Evolutionary conservation across 2,797 vertebrate species (phyloP).

Genomic region (Chaenodraco wilsoni): DNA sequence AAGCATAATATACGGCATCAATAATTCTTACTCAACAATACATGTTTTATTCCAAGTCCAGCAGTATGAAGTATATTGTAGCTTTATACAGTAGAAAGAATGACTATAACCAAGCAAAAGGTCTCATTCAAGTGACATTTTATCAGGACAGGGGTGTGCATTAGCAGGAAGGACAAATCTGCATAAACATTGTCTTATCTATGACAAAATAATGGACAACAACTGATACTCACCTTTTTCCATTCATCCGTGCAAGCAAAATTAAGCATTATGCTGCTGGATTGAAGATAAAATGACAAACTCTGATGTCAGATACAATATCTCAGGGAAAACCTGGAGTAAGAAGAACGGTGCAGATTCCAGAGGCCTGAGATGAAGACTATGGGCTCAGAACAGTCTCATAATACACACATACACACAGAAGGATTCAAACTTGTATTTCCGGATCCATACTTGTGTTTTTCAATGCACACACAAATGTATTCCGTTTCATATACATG

Average conservation of each 20-base stretch:
- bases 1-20: slow-evolving; percentile 16
- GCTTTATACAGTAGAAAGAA: background rate
- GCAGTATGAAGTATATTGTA: background rate
- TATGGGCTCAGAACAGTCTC: no score
- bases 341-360: slow-evolving; percentile 51
- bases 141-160: slow-evolving; percentile 31
- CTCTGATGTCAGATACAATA: slow-evolving; percentile 5
- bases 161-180: slow-evolving; percentile 60
- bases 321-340: slow-evolving; percentile 25
- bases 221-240: slow-evolving; percentile 33
- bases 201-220: slow-evolving; percentile 19
- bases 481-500: no score
- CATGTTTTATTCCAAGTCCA: slow-evolving; percentile 1
- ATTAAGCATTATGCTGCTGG: background rate
- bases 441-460: no score
- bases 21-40: slow-evolving; percentile 8
- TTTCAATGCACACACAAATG: no score
- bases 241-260: slow-evolving; percentile 3
- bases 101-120: slow-evolving; percentile 55
- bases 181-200: slow-evolving; percentile 68
- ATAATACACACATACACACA: no score
- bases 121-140: slow-evolving; percentile 30
- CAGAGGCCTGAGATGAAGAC: slow-evolving; percentile 45
- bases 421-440: no score
- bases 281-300: background rate